Evolutionary conservation across 2,113 vertebrate species (phyloP), one percentile per base, ranked within the genome.

Genomic region (Emberiza fucata): DNA sequence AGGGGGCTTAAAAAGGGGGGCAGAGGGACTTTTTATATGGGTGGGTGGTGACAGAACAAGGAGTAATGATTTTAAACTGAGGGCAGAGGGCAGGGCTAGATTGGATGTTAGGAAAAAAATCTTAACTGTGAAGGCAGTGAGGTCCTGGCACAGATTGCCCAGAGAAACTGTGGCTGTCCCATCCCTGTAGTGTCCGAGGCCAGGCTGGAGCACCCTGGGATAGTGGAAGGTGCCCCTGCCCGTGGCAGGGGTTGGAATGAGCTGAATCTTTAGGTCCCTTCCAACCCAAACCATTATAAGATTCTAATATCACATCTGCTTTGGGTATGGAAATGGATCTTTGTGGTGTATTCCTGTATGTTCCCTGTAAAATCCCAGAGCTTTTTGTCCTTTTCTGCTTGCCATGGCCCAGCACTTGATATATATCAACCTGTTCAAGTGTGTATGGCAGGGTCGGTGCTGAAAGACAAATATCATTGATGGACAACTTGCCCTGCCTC

Each of bases 341-440:
- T 14, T 29, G 40, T 59, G 40, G 25, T 14, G 3, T 53, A 13
- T 56, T 68, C 39, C 39, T 18, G 4, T 44, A 7, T 48, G 29
- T 39, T 83, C 35, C 4, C 2, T 40, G 3, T 53, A 37, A 81
- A 85, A 78, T 66, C 23, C 70, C 22, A 51, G 31, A 53, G 40
- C 5, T 8, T 27, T 0, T 0, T 71, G 51, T 68, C 15, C 19
- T 90, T 60, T 51, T 47, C 44, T 84, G 65, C 40, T 53, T 73
- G 80, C n/a, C 2, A 0, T 5, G 40, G 57, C n/a, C 53, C 18
- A 17, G 1, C 9, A 0, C 18, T 47, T 35, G 24, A n/a, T 44
- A 28, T 65, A 72, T n/a, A 42, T n/a, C 15, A 42, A 5, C 40
- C 42, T 23, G 28, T 64, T 28, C 5, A 37, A 70, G n/a, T 56